Percentiles rank a stretch among this genome's conserved stretches.
Evolutionary conservation across 1,140 invertebrate genomes (phyloP).

Genomic region (Branchinecta lynchi): DNA sequence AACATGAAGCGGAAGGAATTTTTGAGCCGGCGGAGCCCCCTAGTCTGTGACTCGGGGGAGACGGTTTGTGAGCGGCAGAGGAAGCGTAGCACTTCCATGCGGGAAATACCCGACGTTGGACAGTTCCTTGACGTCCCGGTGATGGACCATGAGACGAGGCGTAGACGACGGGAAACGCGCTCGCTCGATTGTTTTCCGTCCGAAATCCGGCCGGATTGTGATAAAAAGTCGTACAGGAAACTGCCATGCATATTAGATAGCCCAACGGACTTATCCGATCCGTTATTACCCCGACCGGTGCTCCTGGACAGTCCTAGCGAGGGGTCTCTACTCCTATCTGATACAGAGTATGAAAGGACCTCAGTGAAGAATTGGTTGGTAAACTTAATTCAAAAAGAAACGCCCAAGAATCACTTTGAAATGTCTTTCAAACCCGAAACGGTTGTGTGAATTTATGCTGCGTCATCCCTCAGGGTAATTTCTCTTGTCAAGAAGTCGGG

Average conservation of each 20-base stretch:
- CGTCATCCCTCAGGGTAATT: neutral
- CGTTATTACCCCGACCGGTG: neutral
- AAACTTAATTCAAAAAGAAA: neutral
- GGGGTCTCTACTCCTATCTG: neutral
- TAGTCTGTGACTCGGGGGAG: conserved; percentile 24
- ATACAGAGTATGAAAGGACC: neutral
- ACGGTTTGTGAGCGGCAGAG: conserved; percentile 25
- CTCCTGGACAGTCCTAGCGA: neutral
- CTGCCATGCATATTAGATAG: neutral
- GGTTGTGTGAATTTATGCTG: neutral
- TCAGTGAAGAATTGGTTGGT: neutral
- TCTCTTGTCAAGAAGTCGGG: neutral
- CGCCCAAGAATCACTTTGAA: neutral
- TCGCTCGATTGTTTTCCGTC: conserved; percentile 24
- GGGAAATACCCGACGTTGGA: neutral
- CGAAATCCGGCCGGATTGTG: conserved; percentile 11
- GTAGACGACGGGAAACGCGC: conserved; percentile 22
- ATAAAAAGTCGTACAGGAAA: neutral
- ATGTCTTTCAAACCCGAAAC: conserved; percentile 9
- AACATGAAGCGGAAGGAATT: conserved; percentile 36
- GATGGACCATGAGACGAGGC: conserved; percentile 10
- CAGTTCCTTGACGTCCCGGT: conserved; percentile 19
- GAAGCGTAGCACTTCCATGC: neutral
- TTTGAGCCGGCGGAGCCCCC: conserved; percentile 16
- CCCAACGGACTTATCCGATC: neutral